Evolutionary conservation across 2,888 invertebrate species (phyloP), one percentile per base, ranked within the genome.

Genomic region (Cerastoderma edule): DNA sequence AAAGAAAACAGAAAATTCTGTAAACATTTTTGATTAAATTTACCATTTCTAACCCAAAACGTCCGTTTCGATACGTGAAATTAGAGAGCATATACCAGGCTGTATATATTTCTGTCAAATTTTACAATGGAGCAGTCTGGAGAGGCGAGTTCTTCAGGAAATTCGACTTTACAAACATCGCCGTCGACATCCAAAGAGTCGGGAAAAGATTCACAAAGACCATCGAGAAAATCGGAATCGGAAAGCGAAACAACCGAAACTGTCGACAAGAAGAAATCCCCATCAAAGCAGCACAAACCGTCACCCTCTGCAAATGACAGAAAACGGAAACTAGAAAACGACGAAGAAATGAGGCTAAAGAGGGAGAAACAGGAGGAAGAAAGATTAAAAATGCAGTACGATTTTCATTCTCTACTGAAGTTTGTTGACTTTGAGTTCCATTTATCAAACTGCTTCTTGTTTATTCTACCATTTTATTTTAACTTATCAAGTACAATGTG

Each of bases 371-470:
- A 98, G 92, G 97, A 98, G 92, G 98, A 98, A 90, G 98, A 98
- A 92, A 94, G 98, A 77, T 97, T 98, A 91, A 97, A 97, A 93
- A 98, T 98, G 98, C 98, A 98, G 97, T 97, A 94, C 19, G 35
- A 1, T 39, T 30, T 46, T 24, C n/a, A 48, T 27, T n/a, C 13
- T 39, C 33, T 28, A 56, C 22, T 0, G 28, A 6, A 24, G 10
- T 35, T 35, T n/a, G 30, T 13, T n/a, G 35, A n/a, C 22, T 16
- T 16, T 19, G 8, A 63, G 8, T 39, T 39, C 16, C 16, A 10
- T 50, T n/a, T 50, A 50, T 6, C 22, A n/a, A 22, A 50, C 10
- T n/a, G 6, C 13, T 16, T 16, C 50, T 6, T 10, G 10, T 50
- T 50, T 10, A 50, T 50, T 6, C 50, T 16, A n/a, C 50, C 6